These are phyloP conservation scores for Brachionus koreanus DNA, from an alignment of 1,140 invertebrate genomes.

Conservation along the genomic window DNA sequence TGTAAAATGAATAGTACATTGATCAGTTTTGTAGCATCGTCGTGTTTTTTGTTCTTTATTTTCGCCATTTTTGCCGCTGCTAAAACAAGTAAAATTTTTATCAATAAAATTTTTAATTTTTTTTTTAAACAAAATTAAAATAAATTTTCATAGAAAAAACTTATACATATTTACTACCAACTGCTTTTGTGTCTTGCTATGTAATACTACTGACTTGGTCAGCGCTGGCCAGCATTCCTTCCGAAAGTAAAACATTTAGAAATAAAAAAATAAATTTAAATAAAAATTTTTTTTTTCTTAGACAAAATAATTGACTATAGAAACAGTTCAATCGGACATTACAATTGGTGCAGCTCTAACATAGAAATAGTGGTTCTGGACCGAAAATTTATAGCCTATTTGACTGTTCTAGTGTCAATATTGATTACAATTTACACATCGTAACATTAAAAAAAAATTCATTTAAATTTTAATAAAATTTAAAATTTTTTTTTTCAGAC, in stretches of 20 bases:
- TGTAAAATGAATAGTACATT: constrained; percentile 52
- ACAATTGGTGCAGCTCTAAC: constrained; percentile 39
- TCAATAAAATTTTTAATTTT: too few relatives aligned
- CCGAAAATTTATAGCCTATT: constrained; percentile 53
- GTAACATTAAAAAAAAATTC: too few relatives aligned
- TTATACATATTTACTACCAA: constrained; percentile 46
- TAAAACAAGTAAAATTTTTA: constrained; percentile 56
- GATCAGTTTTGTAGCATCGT: constrained; percentile 50
- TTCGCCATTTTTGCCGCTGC: constrained; percentile 52
- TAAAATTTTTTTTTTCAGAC: constrained; percentile 47
- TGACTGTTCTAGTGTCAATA: constrained; percentile 50
- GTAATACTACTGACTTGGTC: constrained; percentile 49
- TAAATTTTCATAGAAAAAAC: too few relatives aligned
- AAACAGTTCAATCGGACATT: neutral
- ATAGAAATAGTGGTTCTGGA: constrained; percentile 23
- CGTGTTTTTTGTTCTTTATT: constrained; percentile 50
- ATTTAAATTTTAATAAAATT: too few relatives aligned
- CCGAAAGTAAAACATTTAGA: constrained; percentile 41
- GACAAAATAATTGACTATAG: constrained; percentile 3
- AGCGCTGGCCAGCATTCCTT: constrained; percentile 47
- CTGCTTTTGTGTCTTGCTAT: constrained; percentile 47
- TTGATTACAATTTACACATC: constrained; percentile 51
- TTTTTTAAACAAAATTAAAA: too few relatives aligned
- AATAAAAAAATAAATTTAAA: constrained; percentile 19
- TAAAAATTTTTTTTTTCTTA: neutral